phyloP scores from a whole-genome alignment of 2,888 invertebrate species.

The Eurytoma adleriae region DNA sequence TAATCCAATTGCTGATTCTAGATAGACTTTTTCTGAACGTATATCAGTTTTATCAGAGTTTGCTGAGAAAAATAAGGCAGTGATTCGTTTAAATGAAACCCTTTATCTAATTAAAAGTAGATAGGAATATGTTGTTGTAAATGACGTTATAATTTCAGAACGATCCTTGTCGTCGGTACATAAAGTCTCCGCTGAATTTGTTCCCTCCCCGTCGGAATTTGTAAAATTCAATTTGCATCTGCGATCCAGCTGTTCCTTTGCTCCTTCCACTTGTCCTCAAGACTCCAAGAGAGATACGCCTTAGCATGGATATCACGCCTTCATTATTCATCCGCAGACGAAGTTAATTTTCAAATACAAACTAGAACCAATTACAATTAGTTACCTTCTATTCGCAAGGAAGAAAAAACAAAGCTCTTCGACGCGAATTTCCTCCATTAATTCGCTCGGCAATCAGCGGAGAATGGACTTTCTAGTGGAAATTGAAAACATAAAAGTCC shows the following conservation, averaged over 20 bases:
- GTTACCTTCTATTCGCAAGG: too few species aligned
- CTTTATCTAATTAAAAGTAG: not conserved
- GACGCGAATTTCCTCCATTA: not conserved
- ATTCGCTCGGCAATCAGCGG: not conserved
- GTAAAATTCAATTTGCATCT: conserved; percentile 47
- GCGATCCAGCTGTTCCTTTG: conserved; percentile 46
- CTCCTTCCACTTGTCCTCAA: not conserved
- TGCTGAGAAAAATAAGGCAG: not conserved
- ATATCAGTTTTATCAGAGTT: not conserved
- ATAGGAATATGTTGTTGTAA: not conserved
- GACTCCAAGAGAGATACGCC: conserved; percentile 1
- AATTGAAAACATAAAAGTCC: not conserved
- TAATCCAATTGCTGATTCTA: not conserved
- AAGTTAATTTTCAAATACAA: not conserved
- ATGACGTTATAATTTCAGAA: not conserved
- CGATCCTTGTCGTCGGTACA: conserved; percentile 10
- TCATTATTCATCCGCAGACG: not conserved
- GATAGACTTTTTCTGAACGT: not conserved
- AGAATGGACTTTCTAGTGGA: not conserved
- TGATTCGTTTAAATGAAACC: too few species aligned
- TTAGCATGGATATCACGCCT: not conserved
- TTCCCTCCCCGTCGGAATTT: conserved; percentile 15
- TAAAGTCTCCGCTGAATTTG: conserved; percentile 42
- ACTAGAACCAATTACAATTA: conserved; percentile 1
- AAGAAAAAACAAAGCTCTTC: not conserved